Evolutionary conservation across 2,113 vertebrate genomes (phyloP).

Genomic region (Clinocottus analis): DNA sequence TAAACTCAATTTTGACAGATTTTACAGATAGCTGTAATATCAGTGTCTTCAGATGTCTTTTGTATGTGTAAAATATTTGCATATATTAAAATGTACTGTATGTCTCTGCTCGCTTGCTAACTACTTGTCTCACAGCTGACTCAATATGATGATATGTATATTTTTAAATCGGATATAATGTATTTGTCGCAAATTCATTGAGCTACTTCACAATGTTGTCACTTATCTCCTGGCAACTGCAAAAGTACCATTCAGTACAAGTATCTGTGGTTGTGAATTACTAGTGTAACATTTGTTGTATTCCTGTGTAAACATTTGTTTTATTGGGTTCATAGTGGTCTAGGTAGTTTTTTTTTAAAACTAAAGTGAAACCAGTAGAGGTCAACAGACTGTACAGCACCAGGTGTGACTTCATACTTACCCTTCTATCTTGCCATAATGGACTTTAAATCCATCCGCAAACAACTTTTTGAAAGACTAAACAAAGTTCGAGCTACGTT

Average conservation of each 20-base stretch:
- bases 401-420: not conserved
- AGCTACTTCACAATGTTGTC: too few species aligned
- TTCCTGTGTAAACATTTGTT: not conserved
- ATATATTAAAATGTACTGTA: too few species aligned
- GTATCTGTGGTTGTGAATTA: not conserved
- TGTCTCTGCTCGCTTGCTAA: not conserved
- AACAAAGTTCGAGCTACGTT: not conserved
- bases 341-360: not conserved
- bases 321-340: not conserved
- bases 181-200: not conserved
- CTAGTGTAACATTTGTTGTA: not conserved
- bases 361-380: not conserved
- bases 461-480: not conserved
- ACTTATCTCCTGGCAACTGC: too few species aligned
- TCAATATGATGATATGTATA: not conserved
- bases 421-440: not conserved
- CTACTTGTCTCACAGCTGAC: not conserved
- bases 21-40: slow-evolving; percentile 1
- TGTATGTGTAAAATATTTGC: not conserved
- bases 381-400: too few species aligned
- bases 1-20: not conserved
- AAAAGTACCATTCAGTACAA: not conserved
- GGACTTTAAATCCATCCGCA: not conserved
- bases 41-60: not conserved
- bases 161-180: not conserved